Conservation (phyloP, 2,888 invertebrate genomes). For the Oscheius sp. region DNA sequence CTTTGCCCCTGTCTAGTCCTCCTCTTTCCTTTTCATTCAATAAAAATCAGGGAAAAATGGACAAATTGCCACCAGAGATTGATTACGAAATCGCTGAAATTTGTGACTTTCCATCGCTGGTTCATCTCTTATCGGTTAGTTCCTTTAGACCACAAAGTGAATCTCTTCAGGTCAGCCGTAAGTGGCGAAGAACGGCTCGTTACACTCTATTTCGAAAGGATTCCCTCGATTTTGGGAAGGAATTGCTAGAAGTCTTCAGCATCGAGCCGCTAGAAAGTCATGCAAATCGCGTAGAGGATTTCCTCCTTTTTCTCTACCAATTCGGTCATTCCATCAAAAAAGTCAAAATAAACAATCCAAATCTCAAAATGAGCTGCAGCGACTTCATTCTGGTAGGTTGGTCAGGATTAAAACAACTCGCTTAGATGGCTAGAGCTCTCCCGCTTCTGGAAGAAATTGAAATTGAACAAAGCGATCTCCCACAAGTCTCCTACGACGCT, state of each 20-base stretch:
- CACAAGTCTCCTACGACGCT: conserved; percentile 1
- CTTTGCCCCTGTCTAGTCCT: too few species aligned
- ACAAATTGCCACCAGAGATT: background rate
- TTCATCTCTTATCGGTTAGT: conserved; percentile 3
- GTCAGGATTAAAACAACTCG: background rate
- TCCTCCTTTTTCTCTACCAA: background rate
- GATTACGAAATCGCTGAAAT: background rate
- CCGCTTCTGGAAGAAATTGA: background rate
- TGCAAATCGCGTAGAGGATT: background rate
- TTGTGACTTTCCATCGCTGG: conserved; percentile 1
- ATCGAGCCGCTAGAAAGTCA: background rate
- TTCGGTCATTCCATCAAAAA: background rate
- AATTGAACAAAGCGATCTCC: background rate
- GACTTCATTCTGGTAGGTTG: conserved; percentile 15
- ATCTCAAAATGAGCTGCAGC: background rate
- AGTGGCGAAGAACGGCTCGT: background rate
- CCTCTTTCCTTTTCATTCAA: background rate
- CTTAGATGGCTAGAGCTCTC: conserved; percentile 2
- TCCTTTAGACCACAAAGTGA: background rate
- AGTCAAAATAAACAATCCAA: background rate
- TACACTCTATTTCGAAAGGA: background rate
- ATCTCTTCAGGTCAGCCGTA: background rate
- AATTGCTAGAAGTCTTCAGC: background rate
- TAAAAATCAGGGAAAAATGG: background rate
- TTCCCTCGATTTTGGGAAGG: background rate